phyloP scores from a whole-genome alignment of 2,113 vertebrate genomes.

The Thymallus thymallus region DNA sequence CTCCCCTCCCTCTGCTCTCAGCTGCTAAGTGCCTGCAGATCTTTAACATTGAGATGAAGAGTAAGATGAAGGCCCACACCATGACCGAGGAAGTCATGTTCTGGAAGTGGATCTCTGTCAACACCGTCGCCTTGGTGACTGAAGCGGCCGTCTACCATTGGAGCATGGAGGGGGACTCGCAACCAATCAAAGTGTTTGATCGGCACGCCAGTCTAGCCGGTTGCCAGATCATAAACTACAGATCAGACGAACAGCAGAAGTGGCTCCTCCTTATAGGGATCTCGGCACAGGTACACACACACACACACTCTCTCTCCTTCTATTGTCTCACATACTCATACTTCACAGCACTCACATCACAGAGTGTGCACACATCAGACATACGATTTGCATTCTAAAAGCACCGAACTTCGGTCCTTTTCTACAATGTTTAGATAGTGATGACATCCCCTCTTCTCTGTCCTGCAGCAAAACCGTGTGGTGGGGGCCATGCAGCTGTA shows the following conservation, averaged over 20 bases:
- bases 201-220: constrained; percentile 86
- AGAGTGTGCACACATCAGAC: no score
- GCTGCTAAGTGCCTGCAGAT: constrained; percentile 93
- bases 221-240: constrained; percentile 92
- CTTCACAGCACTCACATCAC: no score
- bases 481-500: constrained; percentile 93
- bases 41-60: constrained; percentile 97
- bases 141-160: constrained; percentile 88
- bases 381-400: not conserved
- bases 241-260: constrained; percentile 88
- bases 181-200: constrained; percentile 88
- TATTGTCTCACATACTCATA: no score
- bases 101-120: constrained; percentile 94
- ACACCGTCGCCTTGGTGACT: constrained; percentile 88
- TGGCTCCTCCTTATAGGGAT: constrained; percentile 91
- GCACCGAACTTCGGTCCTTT: not conserved
- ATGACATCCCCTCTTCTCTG: not conserved
- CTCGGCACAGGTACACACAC: constrained; percentile 83
- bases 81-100: constrained; percentile 92
- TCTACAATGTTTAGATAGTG: not conserved
- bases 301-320: not conserved
- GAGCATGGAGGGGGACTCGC: constrained; percentile 93
- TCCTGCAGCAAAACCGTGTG: constrained; percentile 86
- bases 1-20: constrained; percentile 45
- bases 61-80: constrained; percentile 91